Evolutionary conservation across 1,140 invertebrate genomes (phyloP).

Genomic region (Leptinotarsa undecemlineata): DNA sequence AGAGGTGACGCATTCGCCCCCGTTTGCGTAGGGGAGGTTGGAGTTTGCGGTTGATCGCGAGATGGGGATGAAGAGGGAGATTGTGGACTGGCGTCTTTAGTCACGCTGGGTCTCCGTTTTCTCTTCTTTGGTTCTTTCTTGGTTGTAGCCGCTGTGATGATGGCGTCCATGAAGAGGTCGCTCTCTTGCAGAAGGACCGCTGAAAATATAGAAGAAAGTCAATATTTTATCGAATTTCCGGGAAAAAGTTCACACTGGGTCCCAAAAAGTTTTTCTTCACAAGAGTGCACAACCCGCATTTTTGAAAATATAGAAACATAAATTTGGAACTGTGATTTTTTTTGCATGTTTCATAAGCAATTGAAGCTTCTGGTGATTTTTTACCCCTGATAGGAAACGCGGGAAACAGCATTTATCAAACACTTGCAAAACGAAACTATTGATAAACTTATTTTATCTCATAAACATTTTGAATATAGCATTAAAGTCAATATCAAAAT

Average conservation of each 20-base stretch:
- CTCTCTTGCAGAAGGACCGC: constrained; percentile 82
- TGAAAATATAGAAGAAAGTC: constrained; percentile 58
- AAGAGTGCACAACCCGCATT: not conserved
- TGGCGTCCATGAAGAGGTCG: constrained; percentile 88
- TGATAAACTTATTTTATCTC: too few relatives aligned
- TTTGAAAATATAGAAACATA: too few relatives aligned
- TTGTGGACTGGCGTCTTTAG: constrained; percentile 61
- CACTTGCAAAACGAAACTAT: too few relatives aligned
- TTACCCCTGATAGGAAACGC: too few relatives aligned
- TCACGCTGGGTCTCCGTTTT: constrained; percentile 70
- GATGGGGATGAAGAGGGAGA: constrained; percentile 52
- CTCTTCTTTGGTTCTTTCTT: constrained; percentile 77
- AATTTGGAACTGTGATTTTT: too few relatives aligned
- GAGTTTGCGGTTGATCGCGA: constrained; percentile 52
- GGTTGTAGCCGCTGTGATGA: constrained; percentile 75
- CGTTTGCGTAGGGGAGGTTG: constrained; percentile 41
- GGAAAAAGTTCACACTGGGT: too few relatives aligned
- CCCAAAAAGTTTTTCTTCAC: too few relatives aligned
- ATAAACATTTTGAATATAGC: too few relatives aligned
- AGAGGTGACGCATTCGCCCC: constrained; percentile 52
- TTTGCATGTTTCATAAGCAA: too few relatives aligned
- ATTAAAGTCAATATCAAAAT: too few relatives aligned
- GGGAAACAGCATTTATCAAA: too few relatives aligned
- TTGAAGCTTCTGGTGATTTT: too few relatives aligned
- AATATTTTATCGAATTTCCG: not conserved